Evolutionary conservation across 2,113 vertebrate genomes (phyloP).

Genomic region (Tursiops truncatus): DNA sequence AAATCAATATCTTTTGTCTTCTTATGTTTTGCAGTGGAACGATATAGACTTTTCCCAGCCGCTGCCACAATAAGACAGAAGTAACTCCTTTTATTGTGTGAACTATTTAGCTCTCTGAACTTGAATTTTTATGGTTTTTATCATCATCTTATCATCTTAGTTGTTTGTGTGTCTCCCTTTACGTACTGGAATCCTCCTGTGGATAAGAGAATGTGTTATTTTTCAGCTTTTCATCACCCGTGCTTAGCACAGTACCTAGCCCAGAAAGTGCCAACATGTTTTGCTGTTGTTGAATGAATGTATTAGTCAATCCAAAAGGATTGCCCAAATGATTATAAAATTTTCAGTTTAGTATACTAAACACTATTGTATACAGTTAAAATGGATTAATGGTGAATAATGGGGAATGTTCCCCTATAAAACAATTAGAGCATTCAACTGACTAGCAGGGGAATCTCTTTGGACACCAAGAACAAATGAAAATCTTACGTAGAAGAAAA

Average conservation of each 20-base stretch:
- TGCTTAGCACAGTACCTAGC: not conserved
- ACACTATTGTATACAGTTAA: not conserved
- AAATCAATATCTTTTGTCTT: not conserved
- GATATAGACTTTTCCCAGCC: not conserved
- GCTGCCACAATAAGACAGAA: not conserved
- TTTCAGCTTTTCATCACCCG: not conserved
- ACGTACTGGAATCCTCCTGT: not conserved
- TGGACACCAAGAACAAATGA: conserved; percentile 41
- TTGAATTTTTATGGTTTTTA: not conserved
- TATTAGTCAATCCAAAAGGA: conserved; percentile 12
- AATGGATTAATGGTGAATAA: conserved; percentile 21
- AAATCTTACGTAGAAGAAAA: conserved; percentile 36
- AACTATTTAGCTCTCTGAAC: not conserved
- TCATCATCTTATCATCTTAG: not conserved
- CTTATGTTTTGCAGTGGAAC: not conserved
- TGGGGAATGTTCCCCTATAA: not conserved
- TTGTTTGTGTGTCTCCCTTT: not conserved
- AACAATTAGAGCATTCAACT: conserved; percentile 56
- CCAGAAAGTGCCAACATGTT: not conserved
- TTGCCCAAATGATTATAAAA: not conserved
- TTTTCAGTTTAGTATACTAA: not conserved
- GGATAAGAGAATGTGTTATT: not conserved
- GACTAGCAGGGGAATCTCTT: not conserved
- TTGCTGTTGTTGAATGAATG: not conserved
- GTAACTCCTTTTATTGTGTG: not conserved